These are phyloP conservation scores for Sesamia nonagrioides DNA, from an alignment of 1,140 invertebrate genomes.

Conservation along the genomic window DNA sequence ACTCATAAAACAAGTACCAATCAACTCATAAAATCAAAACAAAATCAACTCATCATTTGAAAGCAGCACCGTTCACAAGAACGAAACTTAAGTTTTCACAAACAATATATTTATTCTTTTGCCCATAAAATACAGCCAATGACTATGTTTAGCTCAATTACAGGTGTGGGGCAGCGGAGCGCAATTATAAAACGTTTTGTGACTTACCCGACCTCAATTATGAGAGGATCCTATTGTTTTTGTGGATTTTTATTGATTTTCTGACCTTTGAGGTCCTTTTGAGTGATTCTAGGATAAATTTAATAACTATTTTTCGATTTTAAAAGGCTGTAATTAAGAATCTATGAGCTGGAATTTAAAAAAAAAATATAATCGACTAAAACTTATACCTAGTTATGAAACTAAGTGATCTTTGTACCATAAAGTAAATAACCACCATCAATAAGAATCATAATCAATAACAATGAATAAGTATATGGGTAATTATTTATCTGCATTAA, in stretches of 20 bases:
- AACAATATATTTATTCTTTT: slow-evolving; percentile 56
- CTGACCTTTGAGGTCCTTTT: slow-evolving; percentile 12
- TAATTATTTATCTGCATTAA: too few relatives aligned
- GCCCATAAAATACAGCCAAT: slow-evolving; percentile 66
- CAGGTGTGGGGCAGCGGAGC: slow-evolving; percentile 52
- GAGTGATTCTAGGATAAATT: neutral
- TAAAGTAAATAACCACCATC: too few relatives aligned
- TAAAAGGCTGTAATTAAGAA: neutral
- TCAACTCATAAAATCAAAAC: slow-evolving; percentile 1
- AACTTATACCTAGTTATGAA: too few relatives aligned
- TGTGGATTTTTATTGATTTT: slow-evolving; percentile 35
- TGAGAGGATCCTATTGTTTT: slow-evolving; percentile 27
- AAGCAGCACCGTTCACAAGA: neutral
- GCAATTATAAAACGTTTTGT: slow-evolving; percentile 75
- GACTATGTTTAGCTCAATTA: slow-evolving; percentile 65
- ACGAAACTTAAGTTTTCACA: slow-evolving; percentile 51
- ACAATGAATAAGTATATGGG: too few relatives aligned
- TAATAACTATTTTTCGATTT: neutral
- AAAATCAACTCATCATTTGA: slow-evolving; percentile 9
- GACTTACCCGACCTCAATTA: slow-evolving; percentile 57
- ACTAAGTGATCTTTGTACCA: too few relatives aligned
- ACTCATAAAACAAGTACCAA: too few relatives aligned
- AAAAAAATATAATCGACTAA: too few relatives aligned
- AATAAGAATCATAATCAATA: too few relatives aligned
- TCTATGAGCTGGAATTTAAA: neutral